phyloP scores from a whole-genome alignment of 2,888 invertebrate genomes.

The Cryptus viduatorius region DNA sequence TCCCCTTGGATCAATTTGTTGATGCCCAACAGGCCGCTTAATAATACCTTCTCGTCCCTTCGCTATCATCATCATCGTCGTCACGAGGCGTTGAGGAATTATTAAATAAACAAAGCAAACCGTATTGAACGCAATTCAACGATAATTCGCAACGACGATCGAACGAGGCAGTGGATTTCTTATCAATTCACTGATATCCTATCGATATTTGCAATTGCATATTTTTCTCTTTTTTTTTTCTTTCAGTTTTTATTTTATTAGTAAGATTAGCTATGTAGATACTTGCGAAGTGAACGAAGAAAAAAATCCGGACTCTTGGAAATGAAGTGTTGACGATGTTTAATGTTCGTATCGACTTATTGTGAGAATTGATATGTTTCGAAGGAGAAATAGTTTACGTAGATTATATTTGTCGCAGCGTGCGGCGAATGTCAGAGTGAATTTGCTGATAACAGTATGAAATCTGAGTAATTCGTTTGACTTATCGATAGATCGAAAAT shows the following conservation, averaged over 20 bases:
- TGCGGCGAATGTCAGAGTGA: constrained; percentile 32
- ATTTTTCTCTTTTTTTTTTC: constrained; percentile 46
- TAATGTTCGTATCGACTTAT: constrained; percentile 27
- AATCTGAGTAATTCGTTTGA: constrained; percentile 28
- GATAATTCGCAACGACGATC: constrained; percentile 38
- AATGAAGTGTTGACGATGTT: constrained; percentile 22
- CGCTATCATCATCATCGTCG: constrained; percentile 44
- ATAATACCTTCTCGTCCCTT: constrained; percentile 43
- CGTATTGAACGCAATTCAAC: constrained; percentile 17
- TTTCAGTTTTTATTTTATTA: constrained; percentile 48
- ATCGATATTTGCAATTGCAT: constrained; percentile 66
- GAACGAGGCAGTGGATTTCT: constrained; percentile 23
- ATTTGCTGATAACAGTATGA: constrained; percentile 41
- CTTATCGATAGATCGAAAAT: constrained; percentile 25
- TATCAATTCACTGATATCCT: constrained; percentile 64
- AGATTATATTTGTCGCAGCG: constrained; percentile 32
- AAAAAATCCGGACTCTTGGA: constrained; percentile 12
- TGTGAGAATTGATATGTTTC: constrained; percentile 40
- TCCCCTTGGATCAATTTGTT: constrained; percentile 41
- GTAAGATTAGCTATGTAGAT: constrained; percentile 32
- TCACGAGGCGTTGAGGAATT: constrained; percentile 27
- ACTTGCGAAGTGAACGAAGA: constrained; percentile 12
- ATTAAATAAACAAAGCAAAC: constrained; percentile 49
- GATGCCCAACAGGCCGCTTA: constrained; percentile 35
- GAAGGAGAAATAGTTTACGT: constrained; percentile 46